Conservation (phyloP, 2,797 vertebrate species). For the Spinus pinus region DNA sequence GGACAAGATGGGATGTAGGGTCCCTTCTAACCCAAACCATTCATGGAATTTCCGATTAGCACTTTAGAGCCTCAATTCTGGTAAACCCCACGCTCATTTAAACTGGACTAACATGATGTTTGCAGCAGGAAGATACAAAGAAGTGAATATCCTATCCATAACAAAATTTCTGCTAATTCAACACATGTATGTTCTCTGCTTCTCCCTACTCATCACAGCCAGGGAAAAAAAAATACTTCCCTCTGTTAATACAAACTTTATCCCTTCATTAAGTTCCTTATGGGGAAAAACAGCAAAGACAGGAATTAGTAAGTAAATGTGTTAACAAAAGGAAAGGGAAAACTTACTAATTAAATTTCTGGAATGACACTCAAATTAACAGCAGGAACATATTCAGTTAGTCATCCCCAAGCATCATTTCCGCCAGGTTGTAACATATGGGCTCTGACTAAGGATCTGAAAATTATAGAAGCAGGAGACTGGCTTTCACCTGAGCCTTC, state of each 20-base stretch:
- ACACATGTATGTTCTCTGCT: background rate
- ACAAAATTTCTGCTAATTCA: background rate
- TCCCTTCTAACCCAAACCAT: background rate
- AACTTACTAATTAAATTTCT: background rate
- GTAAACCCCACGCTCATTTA: background rate
- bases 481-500: background rate
- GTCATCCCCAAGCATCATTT: constrained; percentile 33
- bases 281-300: background rate
- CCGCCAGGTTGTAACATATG: constrained; percentile 52
- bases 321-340: constrained; percentile 17
- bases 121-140: background rate
- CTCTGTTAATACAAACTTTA: background rate
- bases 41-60: background rate
- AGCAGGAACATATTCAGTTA: constrained; percentile 50
- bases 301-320: background rate
- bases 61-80: background rate
- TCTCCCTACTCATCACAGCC: background rate
- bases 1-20: background rate
- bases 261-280: background rate
- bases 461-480: background rate
- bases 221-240: background rate
- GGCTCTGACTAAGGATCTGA: constrained; percentile 33
- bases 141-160: background rate
- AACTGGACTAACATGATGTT: background rate
- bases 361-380: constrained; percentile 41